Percentiles rank a stretch among this genome's conserved stretches.
Conservation (phyloP, 2,888 invertebrate genomes). For the Tridacna gigas region DNA sequence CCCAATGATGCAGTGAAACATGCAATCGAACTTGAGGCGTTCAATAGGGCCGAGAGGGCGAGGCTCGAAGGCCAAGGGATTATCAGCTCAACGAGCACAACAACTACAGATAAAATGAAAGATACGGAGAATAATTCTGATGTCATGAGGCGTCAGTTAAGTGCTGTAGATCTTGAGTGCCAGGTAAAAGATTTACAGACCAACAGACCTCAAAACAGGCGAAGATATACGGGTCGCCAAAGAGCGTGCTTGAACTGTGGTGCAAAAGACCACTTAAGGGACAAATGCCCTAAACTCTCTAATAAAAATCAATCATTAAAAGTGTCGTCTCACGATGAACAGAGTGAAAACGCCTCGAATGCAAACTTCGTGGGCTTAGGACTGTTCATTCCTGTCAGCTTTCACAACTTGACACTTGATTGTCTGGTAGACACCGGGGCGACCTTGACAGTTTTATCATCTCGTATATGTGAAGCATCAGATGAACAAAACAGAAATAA, state of each 20-base stretch:
- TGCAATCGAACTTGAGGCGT: too few species aligned
- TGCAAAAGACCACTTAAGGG: neutral
- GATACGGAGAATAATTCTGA: neutral
- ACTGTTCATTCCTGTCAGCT: neutral
- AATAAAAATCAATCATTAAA: neutral
- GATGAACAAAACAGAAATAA: neutral
- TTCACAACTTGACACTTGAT: neutral
- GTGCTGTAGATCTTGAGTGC: neutral
- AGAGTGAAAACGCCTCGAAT: neutral
- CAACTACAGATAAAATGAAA: neutral
- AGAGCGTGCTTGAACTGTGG: neutral
- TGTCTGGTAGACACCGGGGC: constrained; percentile 11
- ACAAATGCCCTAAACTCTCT: neutral
- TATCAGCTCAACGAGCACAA: neutral
- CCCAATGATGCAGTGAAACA: too few species aligned
- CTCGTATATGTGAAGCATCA: neutral
- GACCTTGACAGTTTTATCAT: constrained; percentile 8
- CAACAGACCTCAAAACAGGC: neutral
- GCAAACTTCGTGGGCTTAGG: constrained; percentile 4
- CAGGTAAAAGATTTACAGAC: neutral
- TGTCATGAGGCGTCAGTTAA: neutral
- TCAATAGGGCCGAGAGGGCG: neutral
- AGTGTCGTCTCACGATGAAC: neutral
- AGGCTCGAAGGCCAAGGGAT: neutral
- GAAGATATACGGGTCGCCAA: neutral